Evolutionary conservation across 2,888 invertebrate genomes (phyloP).

Genomic region (Panopea generosa): DNA sequence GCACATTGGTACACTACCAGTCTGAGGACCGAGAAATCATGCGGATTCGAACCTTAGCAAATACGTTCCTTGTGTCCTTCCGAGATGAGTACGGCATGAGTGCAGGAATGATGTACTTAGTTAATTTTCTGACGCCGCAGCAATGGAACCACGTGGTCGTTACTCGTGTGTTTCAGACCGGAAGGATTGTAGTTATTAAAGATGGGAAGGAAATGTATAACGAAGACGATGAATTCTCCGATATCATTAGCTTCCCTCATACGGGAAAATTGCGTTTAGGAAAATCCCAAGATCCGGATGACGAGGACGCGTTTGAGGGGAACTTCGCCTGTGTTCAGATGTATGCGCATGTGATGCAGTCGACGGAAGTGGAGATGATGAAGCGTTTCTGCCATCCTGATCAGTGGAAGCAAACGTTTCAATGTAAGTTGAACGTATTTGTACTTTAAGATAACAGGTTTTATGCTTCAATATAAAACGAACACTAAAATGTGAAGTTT

Average conservation of each 20-base stretch:
- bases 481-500: no score
- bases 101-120: conserved; percentile 63
- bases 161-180: conserved; percentile 51
- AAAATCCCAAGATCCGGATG: conserved; percentile 57
- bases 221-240: conserved; percentile 62
- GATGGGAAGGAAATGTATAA: conserved; percentile 53
- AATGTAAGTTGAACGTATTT: no score
- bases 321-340: conserved; percentile 54
- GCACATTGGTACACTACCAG: conserved; percentile 58
- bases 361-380: conserved; percentile 2
- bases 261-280: conserved; percentile 54
- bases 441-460: no score
- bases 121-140: conserved; percentile 48
- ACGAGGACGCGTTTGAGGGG: conserved; percentile 53
- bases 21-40: conserved; percentile 57
- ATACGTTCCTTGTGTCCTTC: conserved; percentile 60
- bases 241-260: conserved; percentile 58
- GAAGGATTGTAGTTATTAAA: conserved; percentile 52
- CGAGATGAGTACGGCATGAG: conserved; percentile 64
- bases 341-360: conserved; percentile 25
- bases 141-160: conserved; percentile 57
- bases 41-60: conserved; percentile 53
- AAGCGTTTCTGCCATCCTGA: conserved; percentile 32
- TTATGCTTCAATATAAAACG: no score
- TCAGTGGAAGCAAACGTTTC: conserved; percentile 32